Evolutionary conservation across 2,797 vertebrate species (phyloP).

Genomic region (Cyprinella venusta): DNA sequence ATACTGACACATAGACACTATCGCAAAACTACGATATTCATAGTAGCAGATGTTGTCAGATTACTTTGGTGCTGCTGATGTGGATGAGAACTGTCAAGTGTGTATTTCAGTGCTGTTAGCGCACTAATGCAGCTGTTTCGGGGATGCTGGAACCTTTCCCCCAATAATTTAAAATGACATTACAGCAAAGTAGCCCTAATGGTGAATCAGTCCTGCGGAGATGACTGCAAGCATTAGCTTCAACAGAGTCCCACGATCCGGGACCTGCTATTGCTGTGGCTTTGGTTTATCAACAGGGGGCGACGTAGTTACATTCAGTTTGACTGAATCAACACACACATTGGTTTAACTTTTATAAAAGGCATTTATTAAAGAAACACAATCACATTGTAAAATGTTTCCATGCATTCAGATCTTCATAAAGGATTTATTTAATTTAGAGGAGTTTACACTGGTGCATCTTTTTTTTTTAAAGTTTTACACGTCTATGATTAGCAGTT

Average conservation of each 20-base stretch:
- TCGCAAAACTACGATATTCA: slow-evolving; percentile 8
- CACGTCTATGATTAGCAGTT: background rate
- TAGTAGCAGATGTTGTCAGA: background rate
- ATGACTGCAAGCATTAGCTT: slow-evolving; percentile 5
- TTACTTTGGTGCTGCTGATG: slow-evolving; percentile 7
- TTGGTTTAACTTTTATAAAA: background rate
- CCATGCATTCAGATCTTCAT: background rate
- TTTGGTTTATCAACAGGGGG: slow-evolving; percentile 51
- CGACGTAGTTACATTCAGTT: slow-evolving; percentile 30
- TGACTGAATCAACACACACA: background rate
- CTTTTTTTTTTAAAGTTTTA: background rate
- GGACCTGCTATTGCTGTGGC: background rate
- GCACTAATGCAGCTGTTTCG: slow-evolving; percentile 31
- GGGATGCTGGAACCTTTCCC: slow-evolving; percentile 27
- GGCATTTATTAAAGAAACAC: background rate
- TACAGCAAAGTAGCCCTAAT: slow-evolving; percentile 28
- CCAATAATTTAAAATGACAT: slow-evolving; percentile 36
- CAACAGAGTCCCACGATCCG: background rate
- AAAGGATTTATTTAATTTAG: background rate
- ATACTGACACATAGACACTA: slow-evolving; percentile 54
- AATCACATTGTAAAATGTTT: background rate
- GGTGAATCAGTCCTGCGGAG: slow-evolving; percentile 21
- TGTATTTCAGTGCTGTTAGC: slow-evolving; percentile 43
- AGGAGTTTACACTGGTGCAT: background rate
- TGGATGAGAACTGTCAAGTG: slow-evolving; percentile 38